A percentile compares a stretch with the other conserved stretches of the same genome.
Evolutionary conservation across 1,140 invertebrate species (phyloP).

Genomic region (Hypothenemus hampei): DNA sequence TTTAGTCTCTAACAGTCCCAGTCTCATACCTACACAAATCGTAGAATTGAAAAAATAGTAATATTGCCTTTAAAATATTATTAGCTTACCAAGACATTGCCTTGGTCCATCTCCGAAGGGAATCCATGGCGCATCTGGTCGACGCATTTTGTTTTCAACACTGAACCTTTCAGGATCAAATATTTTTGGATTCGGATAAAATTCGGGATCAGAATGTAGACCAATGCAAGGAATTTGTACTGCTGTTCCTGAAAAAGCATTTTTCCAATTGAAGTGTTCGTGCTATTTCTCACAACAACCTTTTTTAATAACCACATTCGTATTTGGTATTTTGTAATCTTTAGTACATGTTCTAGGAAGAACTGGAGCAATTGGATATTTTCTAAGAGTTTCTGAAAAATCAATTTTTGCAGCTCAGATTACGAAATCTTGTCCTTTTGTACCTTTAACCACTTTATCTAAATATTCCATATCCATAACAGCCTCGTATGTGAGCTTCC

Average conservation of each 20-base stretch:
- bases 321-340: slow-evolving; percentile 43
- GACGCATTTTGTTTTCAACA: not conserved
- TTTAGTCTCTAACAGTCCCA: slow-evolving; percentile 1
- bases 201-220: slow-evolving; percentile 12
- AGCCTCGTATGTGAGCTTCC: slow-evolving; percentile 52
- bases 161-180: slow-evolving; percentile 17
- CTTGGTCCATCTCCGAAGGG: slow-evolving; percentile 16
- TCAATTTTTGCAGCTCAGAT: not conserved
- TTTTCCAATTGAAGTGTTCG: too few species aligned
- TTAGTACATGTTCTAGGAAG: slow-evolving; percentile 51
- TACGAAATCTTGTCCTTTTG: not conserved
- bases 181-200: slow-evolving; percentile 10
- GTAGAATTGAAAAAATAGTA: not conserved
- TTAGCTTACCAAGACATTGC: slow-evolving; percentile 39
- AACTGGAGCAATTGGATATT: slow-evolving; percentile 49
- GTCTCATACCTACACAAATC: slow-evolving; percentile 28
- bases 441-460: slow-evolving; percentile 45
- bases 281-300: too few species aligned
- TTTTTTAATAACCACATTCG: slow-evolving; percentile 9
- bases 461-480: slow-evolving; percentile 50
- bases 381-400: slow-evolving; percentile 52
- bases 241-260: too few species aligned
- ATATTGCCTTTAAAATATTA: not conserved
- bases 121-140: not conserved
- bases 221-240: slow-evolving; percentile 2